A percentile compares a stretch with the other conserved stretches of the same genome.
phyloP scores from a whole-genome alignment of 2,797 vertebrate genomes.

The Tolypeutes matacus region DNA sequence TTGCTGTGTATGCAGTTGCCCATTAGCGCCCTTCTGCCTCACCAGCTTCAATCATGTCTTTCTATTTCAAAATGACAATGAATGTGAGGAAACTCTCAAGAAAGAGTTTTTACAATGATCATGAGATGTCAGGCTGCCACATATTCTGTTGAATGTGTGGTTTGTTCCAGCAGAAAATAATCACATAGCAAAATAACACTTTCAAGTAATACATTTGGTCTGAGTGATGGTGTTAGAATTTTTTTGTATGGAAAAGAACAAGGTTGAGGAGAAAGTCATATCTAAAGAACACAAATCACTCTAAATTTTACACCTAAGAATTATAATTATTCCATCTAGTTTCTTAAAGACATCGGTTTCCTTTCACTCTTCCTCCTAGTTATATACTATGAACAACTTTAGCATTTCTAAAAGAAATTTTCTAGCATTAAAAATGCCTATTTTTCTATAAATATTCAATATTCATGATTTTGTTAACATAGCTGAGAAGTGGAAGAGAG shows the following conservation, averaged over 20 bases:
- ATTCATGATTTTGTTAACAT: background rate
- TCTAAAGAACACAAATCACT: slow-evolving; percentile 2
- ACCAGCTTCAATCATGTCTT: background rate
- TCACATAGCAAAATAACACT: background rate
- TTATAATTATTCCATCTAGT: background rate
- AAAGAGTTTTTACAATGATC: background rate
- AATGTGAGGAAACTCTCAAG: background rate
- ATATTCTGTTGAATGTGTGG: background rate
- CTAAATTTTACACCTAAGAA: slow-evolving; percentile 15
- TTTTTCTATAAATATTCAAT: slow-evolving; percentile 32
- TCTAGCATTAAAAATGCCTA: background rate
- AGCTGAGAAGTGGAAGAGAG: slow-evolving; percentile 18
- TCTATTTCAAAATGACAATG: background rate
- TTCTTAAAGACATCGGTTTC: slow-evolving; percentile 8
- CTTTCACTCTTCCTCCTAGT: background rate
- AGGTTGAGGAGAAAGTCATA: background rate
- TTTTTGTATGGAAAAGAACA: background rate
- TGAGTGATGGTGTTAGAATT: background rate
- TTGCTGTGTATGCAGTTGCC: background rate
- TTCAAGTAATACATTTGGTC: background rate
- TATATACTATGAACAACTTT: background rate
- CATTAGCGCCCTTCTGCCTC: background rate
- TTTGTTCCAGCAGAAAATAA: background rate
- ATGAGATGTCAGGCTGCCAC: background rate
- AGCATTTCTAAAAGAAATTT: slow-evolving; percentile 10